Evolutionary conservation across 2,797 vertebrate species (phyloP).

Genomic region (Acanthopagrus latus): DNA sequence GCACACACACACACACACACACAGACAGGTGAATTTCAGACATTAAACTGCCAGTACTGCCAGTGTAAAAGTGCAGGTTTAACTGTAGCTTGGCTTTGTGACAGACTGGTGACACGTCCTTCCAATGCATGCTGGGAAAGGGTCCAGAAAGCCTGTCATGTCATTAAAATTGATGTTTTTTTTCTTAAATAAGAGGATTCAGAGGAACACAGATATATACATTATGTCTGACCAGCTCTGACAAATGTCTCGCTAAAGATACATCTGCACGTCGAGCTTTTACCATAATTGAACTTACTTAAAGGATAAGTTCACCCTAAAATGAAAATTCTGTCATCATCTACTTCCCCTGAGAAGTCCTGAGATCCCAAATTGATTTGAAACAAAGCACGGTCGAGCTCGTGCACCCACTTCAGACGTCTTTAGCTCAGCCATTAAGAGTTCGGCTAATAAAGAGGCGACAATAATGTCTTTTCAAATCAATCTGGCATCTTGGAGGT

Average conservation of each 20-base stretch:
- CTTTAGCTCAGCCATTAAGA: no score
- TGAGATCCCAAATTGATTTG: no score
- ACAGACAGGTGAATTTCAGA: conserved; percentile 14
- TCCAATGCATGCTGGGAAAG: not conserved
- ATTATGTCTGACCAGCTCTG: not conserved
- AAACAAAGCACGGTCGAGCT: no score
- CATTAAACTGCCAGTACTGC: not conserved
- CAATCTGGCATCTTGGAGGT: no score
- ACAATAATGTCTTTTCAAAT: no score
- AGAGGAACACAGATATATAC: not conserved
- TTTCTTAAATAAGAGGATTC: not conserved
- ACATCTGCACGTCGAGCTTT: not conserved
- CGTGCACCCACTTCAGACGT: no score
- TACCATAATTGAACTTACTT: no score
- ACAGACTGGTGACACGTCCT: not conserved
- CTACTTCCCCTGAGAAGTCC: no score
- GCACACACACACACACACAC: not conserved
- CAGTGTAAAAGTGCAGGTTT: conserved; percentile 13
- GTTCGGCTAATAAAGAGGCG: no score
- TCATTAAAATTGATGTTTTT: not conserved
- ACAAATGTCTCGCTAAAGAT: not conserved
- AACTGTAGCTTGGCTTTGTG: not conserved
- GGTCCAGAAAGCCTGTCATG: not conserved
- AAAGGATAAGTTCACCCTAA: no score
- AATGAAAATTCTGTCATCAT: no score